Evolutionary conservation across 2,888 invertebrate genomes (phyloP).

Genomic region (Schizotus pectinicornis): DNA sequence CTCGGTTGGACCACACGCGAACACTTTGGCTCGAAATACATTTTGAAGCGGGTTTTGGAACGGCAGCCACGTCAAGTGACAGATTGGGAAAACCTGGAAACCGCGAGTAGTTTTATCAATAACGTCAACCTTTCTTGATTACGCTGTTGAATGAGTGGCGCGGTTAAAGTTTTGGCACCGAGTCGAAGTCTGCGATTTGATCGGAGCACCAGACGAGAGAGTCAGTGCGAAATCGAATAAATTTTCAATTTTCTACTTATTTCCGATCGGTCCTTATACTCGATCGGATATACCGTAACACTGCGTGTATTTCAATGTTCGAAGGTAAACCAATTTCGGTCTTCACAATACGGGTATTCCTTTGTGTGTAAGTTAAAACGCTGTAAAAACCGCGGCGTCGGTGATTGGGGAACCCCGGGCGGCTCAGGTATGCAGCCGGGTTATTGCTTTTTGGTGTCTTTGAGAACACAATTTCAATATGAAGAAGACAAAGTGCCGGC

Average conservation of each 20-base stretch:
- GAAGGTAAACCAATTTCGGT: constrained; percentile 29
- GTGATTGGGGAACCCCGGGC: constrained; percentile 16
- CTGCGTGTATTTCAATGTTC: constrained; percentile 22
- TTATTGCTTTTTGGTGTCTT: constrained; percentile 23
- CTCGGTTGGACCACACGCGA: constrained; percentile 31
- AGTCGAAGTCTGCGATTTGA: too few relatives aligned
- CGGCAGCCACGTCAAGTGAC: background rate
- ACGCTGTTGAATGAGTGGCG: too few relatives aligned
- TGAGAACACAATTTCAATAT: constrained; percentile 36
- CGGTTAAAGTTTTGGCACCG: background rate
- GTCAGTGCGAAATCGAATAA: background rate
- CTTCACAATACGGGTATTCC: constrained; percentile 25
- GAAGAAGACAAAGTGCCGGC: constrained; percentile 36
- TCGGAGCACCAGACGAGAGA: too few relatives aligned
- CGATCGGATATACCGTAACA: constrained; percentile 16
- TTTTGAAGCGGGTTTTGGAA: background rate
- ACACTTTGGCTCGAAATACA: constrained; percentile 21
- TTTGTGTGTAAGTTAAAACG: constrained; percentile 27
- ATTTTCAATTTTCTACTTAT: constrained; percentile 28
- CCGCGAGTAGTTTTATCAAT: background rate
- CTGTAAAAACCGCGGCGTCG: constrained; percentile 17
- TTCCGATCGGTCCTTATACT: constrained; percentile 10
- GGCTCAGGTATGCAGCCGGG: constrained; percentile 9
- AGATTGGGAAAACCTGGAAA: background rate
- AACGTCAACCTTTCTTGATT: background rate